Conservation (phyloP, 2,888 invertebrate genomes). For the Plagodis pulveraria region DNA sequence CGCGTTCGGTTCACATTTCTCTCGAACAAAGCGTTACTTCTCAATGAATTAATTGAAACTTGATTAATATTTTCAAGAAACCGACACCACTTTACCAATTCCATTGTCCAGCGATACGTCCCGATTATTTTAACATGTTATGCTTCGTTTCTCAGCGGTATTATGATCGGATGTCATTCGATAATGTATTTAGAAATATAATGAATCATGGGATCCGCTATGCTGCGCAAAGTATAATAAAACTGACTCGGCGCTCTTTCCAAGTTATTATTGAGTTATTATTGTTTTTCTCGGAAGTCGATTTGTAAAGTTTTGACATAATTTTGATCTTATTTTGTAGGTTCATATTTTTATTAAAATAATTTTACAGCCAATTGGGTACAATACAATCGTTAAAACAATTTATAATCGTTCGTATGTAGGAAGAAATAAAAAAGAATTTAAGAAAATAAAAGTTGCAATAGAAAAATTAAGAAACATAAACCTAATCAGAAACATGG, state of each 20-base stretch:
- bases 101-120: constrained; percentile 74
- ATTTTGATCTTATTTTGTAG: constrained; percentile 33
- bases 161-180: constrained; percentile 73
- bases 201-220: constrained; percentile 75
- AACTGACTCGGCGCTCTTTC: constrained; percentile 49
- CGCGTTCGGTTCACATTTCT: constrained; percentile 65
- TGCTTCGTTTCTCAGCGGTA: constrained; percentile 70
- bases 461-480: constrained; percentile 50
- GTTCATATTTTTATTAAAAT: constrained; percentile 19
- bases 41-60: constrained; percentile 72
- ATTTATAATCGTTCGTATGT: constrained; percentile 30
- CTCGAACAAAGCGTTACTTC: constrained; percentile 74
- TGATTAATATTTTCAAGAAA: constrained; percentile 62
- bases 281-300: constrained; percentile 52
- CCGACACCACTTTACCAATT: constrained; percentile 74
- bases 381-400: constrained; percentile 42
- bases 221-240: constrained; percentile 53
- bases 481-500: constrained; percentile 69
- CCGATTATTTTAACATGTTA: constrained; percentile 58
- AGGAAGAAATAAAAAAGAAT: constrained; percentile 47
- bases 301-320: constrained; percentile 43
- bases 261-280: constrained; percentile 45
- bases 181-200: constrained; percentile 77
- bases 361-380: constrained; percentile 63
- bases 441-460: constrained; percentile 48